These are phyloP conservation scores for Acropternis orthonyx DNA, from an alignment of 2,797 vertebrate species.

Conservation along the genomic window DNA sequence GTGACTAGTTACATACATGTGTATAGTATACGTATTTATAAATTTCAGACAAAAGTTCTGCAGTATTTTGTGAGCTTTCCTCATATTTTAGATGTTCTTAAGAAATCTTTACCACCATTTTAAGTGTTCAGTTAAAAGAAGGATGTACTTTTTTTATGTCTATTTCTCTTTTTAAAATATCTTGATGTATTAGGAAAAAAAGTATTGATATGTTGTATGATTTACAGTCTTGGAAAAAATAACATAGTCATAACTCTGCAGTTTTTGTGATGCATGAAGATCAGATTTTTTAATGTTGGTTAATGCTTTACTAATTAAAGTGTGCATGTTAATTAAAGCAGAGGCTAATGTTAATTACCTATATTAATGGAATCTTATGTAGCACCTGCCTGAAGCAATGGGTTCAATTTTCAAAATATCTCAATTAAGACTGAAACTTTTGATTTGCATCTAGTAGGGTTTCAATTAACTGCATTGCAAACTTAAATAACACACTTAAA, in stretches of 20 bases:
- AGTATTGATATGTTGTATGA: conserved; percentile 63
- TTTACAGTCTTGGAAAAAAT: conserved; percentile 78
- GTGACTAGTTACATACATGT: rapidly evolving
- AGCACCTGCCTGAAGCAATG: conserved; percentile 94
- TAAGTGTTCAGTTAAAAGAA: neutral
- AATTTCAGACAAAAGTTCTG: neutral
- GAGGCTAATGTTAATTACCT: conserved; percentile 99
- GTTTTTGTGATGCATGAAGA: conserved; percentile 87
- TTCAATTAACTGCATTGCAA: conserved; percentile 84
- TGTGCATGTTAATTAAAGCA: conserved; percentile 98
- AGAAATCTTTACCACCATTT: neutral
- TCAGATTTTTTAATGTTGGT: conserved; percentile 89
- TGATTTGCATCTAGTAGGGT: conserved; percentile 85
- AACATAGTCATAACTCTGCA: conserved; percentile 80
- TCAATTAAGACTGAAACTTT: conserved; percentile 89
- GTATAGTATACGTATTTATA: neutral
- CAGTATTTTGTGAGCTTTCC: neutral
- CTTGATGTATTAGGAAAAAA: conserved; percentile 51
- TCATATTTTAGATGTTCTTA: neutral
- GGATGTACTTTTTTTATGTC: neutral
- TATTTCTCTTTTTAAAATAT: conserved; percentile 30
- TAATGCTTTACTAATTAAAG: conserved; percentile 98
- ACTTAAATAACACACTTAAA: conserved; percentile 83
- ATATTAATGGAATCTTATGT: conserved; percentile 96
- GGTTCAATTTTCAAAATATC: conserved; percentile 92